Conservation (phyloP, 30 jellyfish, hydroid and myxozoan species). For the Clytia hemisphaerica region DNA sequence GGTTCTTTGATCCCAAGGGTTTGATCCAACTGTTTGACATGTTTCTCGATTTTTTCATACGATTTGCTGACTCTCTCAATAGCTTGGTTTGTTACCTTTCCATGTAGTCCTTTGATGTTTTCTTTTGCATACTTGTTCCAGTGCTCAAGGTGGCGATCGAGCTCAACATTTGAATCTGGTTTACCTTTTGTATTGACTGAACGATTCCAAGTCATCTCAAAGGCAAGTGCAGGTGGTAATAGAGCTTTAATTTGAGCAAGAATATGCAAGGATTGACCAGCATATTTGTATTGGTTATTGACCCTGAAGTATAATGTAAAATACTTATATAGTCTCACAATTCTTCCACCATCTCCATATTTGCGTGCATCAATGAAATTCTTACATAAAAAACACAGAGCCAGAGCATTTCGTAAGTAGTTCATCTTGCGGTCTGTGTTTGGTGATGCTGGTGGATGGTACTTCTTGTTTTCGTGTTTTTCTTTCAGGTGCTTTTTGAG, state of each 20-base stretch:
- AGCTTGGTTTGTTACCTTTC: constrained; percentile 17
- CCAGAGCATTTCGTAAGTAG: too few species aligned
- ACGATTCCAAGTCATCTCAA: constrained; percentile 24
- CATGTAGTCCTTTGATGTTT: constrained; percentile 34
- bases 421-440: too few species aligned
- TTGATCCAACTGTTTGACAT: background rate
- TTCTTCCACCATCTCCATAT: too few species aligned
- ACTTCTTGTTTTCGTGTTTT: too few species aligned
- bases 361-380: too few species aligned
- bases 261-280: constrained; percentile 5
- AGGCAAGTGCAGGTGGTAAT: constrained; percentile 24
- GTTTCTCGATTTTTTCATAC: background rate
- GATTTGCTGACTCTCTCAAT: constrained; percentile 13
- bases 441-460: too few species aligned
- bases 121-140: constrained; percentile 4
- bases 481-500: too few species aligned
- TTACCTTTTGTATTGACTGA: constrained; percentile 10
- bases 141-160: constrained; percentile 28
- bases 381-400: too few species aligned
- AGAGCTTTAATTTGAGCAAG: constrained; percentile 15
- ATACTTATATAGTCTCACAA: too few species aligned
- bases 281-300: background rate
- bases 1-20: background rate
- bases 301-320: background rate
- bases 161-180: constrained; percentile 11